Base-by-base conservation (phyloP, 2,113 vertebrate genomes). In the Dromaius novaehollandiae region DNA sequence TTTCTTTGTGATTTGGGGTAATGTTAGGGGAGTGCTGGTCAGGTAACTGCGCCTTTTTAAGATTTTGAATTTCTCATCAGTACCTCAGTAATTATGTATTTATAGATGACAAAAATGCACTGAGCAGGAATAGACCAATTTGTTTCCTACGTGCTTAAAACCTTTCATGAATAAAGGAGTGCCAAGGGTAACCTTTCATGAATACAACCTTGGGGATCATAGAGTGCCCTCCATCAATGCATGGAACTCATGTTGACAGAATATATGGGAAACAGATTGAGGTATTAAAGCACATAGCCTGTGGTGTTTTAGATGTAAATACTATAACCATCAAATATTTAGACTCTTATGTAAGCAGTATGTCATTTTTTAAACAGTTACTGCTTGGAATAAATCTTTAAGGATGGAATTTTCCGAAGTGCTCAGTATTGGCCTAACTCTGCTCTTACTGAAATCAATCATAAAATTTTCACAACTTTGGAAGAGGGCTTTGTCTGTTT, bases 231-330 rank as follows among this genome's bases (percentile, higher is more conserved):
- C 94, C 96, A 94, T 97, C 95, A 96, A 94, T 65, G 88, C 87
- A 75, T 65, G 69, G 48, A 96, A 95, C 91, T 96, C 91, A 50
- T 96, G 96, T 96, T 97, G 95, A 97, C 95, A 96, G 93, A 97
- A 82, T 90, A 81, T 96, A 95, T 95, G 93, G 91, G 95, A 96
- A 97, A 96, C 91, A 96, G 95, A 97, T 96, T 96, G 95, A 97
- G 91, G 87, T 96, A 96, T 93, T 96, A 96, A 90, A 96, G 95
- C 93, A 94, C 88, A 95, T 93, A 91, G 93, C 94, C 93, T 93
- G 90, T 96, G 93, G 96, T 97, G 94, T 84, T 96, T 96, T 82
- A 96, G 93, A 97, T 96, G 95, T 96, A 97, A 97, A 97, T 97
- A 96, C 91, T 94, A 84, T 94, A 97, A 90, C 85, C 73, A 97